Percentiles rank a stretch among this genome's conserved stretches.
Conservation (phyloP, 2,113 vertebrate species). For the Barnardius zonarius region DNA sequence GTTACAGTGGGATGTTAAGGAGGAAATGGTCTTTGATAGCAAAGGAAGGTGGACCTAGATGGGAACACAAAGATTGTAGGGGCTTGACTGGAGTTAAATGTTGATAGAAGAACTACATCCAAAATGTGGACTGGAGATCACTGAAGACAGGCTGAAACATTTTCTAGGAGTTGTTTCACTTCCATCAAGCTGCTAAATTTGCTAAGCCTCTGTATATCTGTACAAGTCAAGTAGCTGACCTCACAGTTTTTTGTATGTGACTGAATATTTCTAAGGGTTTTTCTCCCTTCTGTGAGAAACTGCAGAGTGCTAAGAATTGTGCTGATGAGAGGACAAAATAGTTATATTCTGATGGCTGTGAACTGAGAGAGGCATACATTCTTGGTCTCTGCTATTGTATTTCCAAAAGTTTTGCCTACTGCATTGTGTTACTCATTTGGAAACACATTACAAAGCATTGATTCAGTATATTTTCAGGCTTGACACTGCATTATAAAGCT, state of each 20-base stretch:
- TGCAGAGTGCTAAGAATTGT: not conserved
- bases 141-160: not conserved
- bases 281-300: not conserved
- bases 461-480: conserved; percentile 47
- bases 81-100: not conserved
- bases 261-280: not conserved
- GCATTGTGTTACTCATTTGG: not conserved
- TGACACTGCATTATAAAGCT: not conserved
- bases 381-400: not conserved
- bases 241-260: not conserved
- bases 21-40: not conserved
- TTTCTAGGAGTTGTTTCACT: not conserved
- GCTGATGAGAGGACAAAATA: not conserved
- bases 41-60: not conserved
- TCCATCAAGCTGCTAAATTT: not conserved
- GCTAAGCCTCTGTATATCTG: not conserved
- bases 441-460: conserved; percentile 8
- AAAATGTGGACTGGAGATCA: not conserved
- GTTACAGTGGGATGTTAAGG: not conserved
- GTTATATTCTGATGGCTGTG: not conserved
- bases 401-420: not conserved
- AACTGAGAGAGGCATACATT: not conserved
- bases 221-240: not conserved
- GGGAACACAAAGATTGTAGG: not conserved
- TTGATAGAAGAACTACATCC: not conserved